phyloP scores from a whole-genome alignment of 2,797 vertebrate genomes.

The Cynopterus sphinx region DNA sequence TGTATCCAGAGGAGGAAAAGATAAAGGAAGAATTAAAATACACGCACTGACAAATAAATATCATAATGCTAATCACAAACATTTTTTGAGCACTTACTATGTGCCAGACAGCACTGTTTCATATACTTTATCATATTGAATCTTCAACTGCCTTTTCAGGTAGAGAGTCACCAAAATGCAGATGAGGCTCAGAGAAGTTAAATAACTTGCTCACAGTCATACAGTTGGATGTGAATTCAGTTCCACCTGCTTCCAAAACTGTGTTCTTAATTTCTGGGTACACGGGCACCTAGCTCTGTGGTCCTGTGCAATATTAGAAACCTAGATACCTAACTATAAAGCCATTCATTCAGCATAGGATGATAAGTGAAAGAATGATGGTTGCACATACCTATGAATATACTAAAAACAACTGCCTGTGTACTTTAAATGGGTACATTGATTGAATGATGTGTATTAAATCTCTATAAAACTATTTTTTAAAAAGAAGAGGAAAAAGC shows the following conservation, averaged over 20 bases:
- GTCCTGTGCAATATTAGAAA: neutral
- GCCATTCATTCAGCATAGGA: neutral
- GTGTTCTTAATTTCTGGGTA: neutral
- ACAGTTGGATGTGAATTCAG: neutral
- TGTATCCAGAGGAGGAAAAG: conserved; percentile 68
- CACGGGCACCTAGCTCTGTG: neutral
- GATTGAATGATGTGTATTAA: neutral
- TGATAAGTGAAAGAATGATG: neutral
- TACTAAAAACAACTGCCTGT: neutral
- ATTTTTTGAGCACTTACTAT: neutral
- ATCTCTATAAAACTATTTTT: neutral
- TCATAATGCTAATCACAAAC: neutral
- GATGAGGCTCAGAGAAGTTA: neutral
- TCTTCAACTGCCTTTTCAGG: neutral
- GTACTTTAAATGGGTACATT: fast-evolving
- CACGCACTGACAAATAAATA: neutral
- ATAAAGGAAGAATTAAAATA: neutral
- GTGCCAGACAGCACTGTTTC: neutral
- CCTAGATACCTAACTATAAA: neutral
- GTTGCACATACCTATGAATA: neutral
- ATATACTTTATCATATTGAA: neutral
- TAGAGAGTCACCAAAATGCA: neutral
- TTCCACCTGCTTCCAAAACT: neutral
- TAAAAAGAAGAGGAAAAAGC: neutral
- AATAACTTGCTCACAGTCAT: neutral